Conservation (phyloP, 2,797 vertebrate genomes). For the Pogoniulus pusillus region DNA sequence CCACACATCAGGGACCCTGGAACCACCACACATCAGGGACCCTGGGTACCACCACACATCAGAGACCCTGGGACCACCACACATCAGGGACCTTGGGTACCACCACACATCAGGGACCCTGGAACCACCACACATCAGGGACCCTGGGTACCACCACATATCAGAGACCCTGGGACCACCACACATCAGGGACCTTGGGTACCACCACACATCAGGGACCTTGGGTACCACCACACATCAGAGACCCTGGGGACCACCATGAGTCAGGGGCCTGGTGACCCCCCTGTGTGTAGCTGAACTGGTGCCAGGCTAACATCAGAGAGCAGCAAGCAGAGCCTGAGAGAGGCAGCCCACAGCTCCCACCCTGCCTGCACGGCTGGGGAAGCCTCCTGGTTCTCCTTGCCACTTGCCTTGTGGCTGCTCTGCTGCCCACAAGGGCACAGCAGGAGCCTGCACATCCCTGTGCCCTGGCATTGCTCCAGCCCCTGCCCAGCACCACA, state of each 20-base stretch:
- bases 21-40: too few species aligned
- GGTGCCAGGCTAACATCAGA: neutral
- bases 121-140: too few species aligned
- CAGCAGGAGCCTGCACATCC: neutral
- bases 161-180: too few species aligned
- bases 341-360: neutral
- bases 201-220: too few species aligned
- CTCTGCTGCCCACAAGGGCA: neutral
- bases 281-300: neutral
- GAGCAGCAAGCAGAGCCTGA: neutral
- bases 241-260: too few species aligned
- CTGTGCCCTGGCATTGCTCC: neutral
- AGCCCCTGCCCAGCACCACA: neutral
- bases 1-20: too few species aligned
- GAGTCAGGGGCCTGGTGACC: neutral
- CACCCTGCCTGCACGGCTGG: fast-evolving
- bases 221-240: too few species aligned
- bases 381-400: neutral
- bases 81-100: too few species aligned
- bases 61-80: neutral
- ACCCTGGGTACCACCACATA: too few species aligned
- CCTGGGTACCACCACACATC: too few species aligned
- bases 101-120: too few species aligned
- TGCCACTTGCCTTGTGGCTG: neutral
- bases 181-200: too few species aligned